phyloP scores from a whole-genome alignment of 2,113 vertebrate species.

The Myodes glareolus region DNA sequence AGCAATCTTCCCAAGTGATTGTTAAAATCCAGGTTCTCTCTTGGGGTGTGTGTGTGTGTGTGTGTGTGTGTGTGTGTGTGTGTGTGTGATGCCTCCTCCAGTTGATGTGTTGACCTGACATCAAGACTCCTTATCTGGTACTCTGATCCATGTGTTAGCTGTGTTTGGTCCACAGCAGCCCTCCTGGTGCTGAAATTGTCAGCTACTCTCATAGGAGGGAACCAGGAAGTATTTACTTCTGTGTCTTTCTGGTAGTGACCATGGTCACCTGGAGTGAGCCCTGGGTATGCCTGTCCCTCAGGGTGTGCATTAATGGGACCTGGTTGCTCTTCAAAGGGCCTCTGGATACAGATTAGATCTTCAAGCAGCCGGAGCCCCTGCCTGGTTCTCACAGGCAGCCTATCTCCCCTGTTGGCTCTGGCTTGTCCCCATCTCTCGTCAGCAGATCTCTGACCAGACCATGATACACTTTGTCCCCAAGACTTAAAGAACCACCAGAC shows the following conservation, averaged over 20 bases:
- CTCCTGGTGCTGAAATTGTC: neutral
- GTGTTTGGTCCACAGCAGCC: neutral
- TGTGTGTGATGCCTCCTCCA: neutral
- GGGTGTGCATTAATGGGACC: neutral
- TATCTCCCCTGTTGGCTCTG: neutral
- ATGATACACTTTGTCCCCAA: neutral
- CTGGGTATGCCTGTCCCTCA: neutral
- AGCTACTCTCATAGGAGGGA: neutral
- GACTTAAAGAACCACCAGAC: slow-evolving; percentile 49
- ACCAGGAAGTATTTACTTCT: neutral
- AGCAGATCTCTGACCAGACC: slow-evolving; percentile 54
- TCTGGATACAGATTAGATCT: neutral
- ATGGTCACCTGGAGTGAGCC: neutral
- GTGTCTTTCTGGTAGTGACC: neutral
- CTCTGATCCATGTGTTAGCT: neutral
- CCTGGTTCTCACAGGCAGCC: neutral
- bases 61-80: neutral
- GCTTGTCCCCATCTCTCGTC: neutral
- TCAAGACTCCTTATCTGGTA: neutral
- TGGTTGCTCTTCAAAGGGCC: neutral
- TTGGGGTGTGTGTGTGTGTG: neutral
- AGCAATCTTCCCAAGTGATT: neutral
- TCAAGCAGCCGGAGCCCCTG: neutral
- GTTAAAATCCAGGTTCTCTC: neutral
- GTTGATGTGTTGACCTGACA: neutral